Conservation (phyloP, 1,140 invertebrate genomes). For the Eurytemora carolleeae region DNA sequence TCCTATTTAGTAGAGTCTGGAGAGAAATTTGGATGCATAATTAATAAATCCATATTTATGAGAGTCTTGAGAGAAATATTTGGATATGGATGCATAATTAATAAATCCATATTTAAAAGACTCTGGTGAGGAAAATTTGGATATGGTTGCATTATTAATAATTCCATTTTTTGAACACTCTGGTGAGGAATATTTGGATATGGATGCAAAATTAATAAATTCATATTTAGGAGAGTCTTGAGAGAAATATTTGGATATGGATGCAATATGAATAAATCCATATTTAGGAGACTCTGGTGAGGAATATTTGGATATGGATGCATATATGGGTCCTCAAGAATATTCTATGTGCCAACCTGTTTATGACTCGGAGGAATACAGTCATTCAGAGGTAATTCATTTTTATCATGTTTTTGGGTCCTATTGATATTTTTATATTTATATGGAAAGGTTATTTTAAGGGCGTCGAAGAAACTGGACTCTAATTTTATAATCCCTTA, state of each 20-base stretch:
- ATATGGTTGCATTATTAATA: no score
- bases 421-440: no score
- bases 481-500: no score
- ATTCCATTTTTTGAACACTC: neutral
- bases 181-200: conserved; percentile 1
- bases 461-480: no score
- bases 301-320: conserved; percentile 2
- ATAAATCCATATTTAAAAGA: neutral
- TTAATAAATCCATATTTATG: neutral
- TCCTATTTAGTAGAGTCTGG: no score
- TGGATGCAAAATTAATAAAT: no score
- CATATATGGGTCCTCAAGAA: neutral
- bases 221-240: neutral
- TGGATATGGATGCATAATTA: neutral
- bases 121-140: conserved; percentile 1
- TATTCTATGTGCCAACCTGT: conserved; percentile 13
- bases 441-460: no score
- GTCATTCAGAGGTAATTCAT: neutral
- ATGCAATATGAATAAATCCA: neutral
- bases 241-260: neutral
- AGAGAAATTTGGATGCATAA: neutral
- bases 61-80: neutral
- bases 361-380: conserved; percentile 10
- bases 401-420: no score
- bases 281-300: conserved; percentile 2